Conservation (phyloP, 2,888 invertebrate species). For the Resseliella maxima region DNA sequence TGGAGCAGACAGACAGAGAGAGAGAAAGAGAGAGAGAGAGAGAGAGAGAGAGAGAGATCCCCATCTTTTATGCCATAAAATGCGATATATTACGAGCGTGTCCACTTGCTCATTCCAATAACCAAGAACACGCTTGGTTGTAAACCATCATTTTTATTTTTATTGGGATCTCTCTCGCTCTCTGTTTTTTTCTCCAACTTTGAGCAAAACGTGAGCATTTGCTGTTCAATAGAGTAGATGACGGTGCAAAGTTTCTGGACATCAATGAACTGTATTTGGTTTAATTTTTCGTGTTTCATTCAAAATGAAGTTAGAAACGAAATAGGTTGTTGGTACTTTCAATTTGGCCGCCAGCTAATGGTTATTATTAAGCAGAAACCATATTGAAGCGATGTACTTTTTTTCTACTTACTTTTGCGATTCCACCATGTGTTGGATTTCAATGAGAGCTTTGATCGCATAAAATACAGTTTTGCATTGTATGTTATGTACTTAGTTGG, state of each 20-base stretch:
- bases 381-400: not conserved
- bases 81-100: not conserved
- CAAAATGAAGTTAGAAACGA: not conserved
- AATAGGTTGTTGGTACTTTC: not conserved
- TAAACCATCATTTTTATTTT: constrained; percentile 5
- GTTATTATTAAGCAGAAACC: not conserved
- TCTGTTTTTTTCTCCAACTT: too few species aligned
- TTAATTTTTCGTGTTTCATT: not conserved
- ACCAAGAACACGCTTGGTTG: not conserved
- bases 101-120: not conserved
- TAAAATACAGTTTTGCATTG: not conserved
- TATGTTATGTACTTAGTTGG: not conserved
- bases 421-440: not conserved
- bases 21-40: too few species aligned
- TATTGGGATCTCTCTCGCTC: not conserved
- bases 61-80: constrained; percentile 4
- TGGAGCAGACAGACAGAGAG: too few species aligned
- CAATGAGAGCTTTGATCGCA: not conserved
- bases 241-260: not conserved
- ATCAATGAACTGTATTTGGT: not conserved
- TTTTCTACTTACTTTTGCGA: not conserved
- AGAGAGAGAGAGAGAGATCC: too few species aligned
- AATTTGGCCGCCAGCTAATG: not conserved
- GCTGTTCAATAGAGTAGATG: not conserved
- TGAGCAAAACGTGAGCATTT: not conserved